Evolutionary conservation across 1,140 invertebrate genomes (phyloP).

Genomic region (Papilio helenus): DNA sequence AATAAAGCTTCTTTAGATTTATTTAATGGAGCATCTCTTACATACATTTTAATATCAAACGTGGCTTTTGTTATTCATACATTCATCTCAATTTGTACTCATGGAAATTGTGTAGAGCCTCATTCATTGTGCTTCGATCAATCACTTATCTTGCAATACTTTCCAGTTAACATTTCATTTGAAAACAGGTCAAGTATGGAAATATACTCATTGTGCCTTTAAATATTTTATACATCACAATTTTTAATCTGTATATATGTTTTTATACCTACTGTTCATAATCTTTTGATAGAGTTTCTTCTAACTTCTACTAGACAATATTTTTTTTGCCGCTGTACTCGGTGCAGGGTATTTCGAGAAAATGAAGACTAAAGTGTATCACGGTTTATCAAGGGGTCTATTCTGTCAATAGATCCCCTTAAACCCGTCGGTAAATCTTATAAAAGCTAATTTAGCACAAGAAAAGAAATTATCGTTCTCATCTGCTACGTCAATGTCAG

Average conservation of each 20-base stretch:
- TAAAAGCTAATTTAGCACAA: conserved; percentile 37
- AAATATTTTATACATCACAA: background rate
- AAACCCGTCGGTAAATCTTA: conserved; percentile 36
- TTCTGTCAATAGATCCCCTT: conserved; percentile 21
- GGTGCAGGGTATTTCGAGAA: background rate
- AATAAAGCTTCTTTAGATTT: background rate
- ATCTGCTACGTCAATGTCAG: conserved; percentile 45
- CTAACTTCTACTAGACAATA: background rate
- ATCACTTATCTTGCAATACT: background rate
- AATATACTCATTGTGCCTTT: background rate
- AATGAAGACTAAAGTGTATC: conserved; percentile 31
- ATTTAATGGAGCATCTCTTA: background rate
- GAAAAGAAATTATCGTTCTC: conserved; percentile 44
- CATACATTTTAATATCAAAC: background rate
- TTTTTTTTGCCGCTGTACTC: background rate
- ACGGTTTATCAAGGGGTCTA: conserved; percentile 26
- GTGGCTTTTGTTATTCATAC: background rate
- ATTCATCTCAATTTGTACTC: conserved; percentile 9
- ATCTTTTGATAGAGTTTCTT: background rate
- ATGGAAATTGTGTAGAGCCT: background rate
- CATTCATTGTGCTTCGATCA: background rate
- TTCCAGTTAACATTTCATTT: background rate
- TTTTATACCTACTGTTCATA: too few relatives aligned
- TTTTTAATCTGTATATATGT: background rate
- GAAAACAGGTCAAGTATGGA: background rate